Conservation (phyloP, 2,888 invertebrate species). For the Eilema depressum region DNA sequence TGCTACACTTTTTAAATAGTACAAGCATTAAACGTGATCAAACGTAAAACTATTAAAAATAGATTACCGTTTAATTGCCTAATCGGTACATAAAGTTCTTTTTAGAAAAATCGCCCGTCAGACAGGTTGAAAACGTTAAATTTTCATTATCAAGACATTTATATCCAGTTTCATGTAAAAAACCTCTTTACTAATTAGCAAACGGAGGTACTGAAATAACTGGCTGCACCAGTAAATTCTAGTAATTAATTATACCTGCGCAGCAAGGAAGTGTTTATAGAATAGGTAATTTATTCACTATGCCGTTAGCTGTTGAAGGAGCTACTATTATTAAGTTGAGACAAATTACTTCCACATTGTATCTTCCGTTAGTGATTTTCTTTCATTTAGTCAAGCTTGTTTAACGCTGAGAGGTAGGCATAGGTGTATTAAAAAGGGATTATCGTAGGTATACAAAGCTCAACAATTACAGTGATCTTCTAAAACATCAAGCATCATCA, state of each 20-base stretch:
- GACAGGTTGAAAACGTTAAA: constrained; percentile 30
- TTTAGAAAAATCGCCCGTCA: constrained; percentile 25
- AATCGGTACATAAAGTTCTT: neutral
- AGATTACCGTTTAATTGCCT: constrained; percentile 1
- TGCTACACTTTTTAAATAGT: neutral
- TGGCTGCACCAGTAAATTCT: neutral
- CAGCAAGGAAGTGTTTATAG: constrained; percentile 10
- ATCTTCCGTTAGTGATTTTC: constrained; percentile 56
- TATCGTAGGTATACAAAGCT: neutral
- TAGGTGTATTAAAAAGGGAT: neutral
- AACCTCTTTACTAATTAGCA: neutral
- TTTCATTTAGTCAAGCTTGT: neutral
- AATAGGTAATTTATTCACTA: constrained; percentile 11
- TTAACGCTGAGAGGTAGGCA: neutral
- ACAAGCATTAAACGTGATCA: neutral
- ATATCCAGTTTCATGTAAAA: neutral
- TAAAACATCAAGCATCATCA: no score
- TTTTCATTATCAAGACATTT: constrained; percentile 28
- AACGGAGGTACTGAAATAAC: neutral
- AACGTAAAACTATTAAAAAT: neutral
- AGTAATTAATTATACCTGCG: constrained; percentile 16
- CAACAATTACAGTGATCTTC: no score
- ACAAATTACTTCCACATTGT: constrained; percentile 54
- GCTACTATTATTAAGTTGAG: constrained; percentile 31
- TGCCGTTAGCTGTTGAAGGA: constrained; percentile 22